phyloP scores from a whole-genome alignment of 2,888 invertebrate species.

The Enchytraeus crypticus region DNA sequence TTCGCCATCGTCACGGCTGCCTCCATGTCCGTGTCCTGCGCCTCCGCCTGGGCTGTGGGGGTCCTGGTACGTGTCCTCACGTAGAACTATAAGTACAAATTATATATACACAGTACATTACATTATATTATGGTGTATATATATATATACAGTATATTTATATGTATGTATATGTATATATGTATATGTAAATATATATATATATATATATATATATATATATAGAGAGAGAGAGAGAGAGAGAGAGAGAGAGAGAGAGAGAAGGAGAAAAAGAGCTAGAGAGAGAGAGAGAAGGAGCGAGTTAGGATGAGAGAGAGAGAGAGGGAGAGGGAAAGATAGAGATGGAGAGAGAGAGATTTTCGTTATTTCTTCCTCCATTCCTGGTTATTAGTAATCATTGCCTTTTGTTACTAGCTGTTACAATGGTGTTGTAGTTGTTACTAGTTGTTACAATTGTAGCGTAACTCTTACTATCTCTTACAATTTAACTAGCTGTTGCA shows the following conservation, averaged over 20 bases:
- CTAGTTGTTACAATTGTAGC: too few relatives aligned
- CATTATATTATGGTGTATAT: too few relatives aligned
- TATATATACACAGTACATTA: not conserved
- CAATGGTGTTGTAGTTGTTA: too few relatives aligned
- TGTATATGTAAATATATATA: too few relatives aligned
- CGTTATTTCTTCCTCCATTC: not conserved
- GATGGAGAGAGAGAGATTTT: not conserved
- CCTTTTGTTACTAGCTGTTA: too few relatives aligned
- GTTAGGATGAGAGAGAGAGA: too few relatives aligned
- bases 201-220: too few relatives aligned
- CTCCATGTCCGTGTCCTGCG: slow-evolving; percentile 19
- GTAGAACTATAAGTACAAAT: not conserved
- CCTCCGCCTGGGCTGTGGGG: slow-evolving; percentile 25
- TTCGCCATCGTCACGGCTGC: slow-evolving; percentile 18
- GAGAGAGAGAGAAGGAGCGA: not conserved
- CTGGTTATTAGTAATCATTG: too few relatives aligned
- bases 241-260: not conserved
- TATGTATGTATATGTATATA: too few relatives aligned
- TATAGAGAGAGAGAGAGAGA: not conserved
- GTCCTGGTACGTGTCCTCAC: slow-evolving; percentile 21
- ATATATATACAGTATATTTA: too few relatives aligned
- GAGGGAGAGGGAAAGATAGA: not conserved
- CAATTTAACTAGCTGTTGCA: too few relatives aligned
- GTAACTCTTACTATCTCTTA: too few relatives aligned
- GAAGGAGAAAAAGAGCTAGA: not conserved